Evolutionary conservation across 2,797 vertebrate species (phyloP).

Genomic region (Gallirallus australis): DNA sequence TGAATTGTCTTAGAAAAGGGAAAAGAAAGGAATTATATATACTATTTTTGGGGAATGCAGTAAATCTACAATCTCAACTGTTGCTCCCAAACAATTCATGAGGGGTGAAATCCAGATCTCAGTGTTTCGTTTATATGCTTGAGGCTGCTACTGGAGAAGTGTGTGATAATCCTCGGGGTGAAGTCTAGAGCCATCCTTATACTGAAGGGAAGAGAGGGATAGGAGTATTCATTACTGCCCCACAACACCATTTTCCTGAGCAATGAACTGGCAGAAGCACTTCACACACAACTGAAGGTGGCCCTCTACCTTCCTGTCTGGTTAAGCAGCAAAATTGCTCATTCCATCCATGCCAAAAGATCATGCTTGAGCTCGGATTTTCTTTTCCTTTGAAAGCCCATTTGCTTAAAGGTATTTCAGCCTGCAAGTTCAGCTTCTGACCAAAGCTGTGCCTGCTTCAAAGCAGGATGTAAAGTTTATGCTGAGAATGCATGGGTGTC

Average conservation of each 20-base stretch:
- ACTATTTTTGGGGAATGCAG: neutral
- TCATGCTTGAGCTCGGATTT: neutral
- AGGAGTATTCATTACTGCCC: neutral
- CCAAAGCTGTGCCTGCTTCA: neutral
- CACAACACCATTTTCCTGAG: neutral
- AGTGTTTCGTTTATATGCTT: neutral
- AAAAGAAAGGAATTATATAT: neutral
- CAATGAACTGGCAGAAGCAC: slow-evolving; percentile 30
- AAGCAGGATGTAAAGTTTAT: neutral
- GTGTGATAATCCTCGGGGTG: neutral
- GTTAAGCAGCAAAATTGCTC: neutral
- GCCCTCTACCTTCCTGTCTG: slow-evolving; percentile 7
- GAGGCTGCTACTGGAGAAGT: slow-evolving; percentile 8
- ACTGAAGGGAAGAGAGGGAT: neutral
- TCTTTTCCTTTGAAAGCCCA: neutral
- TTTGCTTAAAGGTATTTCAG: neutral
- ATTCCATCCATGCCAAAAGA: neutral
- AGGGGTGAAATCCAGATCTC: neutral
- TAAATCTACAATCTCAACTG: neutral
- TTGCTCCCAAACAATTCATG: neutral
- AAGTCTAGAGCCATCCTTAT: neutral
- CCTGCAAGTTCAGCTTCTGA: neutral
- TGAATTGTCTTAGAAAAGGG: neutral
- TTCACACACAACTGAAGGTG: neutral
- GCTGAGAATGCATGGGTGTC: neutral